These are phyloP conservation scores for Allolobophora icterica DNA, from an alignment of 2,888 invertebrate genomes.

Conservation along the genomic window DNA sequence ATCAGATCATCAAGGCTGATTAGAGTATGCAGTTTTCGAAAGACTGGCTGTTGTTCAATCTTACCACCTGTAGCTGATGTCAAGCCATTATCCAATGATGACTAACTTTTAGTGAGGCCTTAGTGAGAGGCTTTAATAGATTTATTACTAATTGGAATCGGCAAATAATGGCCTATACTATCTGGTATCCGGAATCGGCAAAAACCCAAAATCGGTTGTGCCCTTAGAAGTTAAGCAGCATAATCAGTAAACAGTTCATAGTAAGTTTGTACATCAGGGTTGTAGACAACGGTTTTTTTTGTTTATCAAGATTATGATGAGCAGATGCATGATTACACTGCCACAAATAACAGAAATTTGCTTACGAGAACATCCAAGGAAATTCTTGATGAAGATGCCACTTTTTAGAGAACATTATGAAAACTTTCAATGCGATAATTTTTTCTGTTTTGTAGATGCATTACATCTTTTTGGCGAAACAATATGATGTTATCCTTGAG, in stretches of 20 bases:
- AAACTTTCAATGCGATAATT: background rate
- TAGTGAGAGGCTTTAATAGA: too few species aligned
- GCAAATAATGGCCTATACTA: too few species aligned
- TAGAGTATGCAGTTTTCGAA: too few species aligned
- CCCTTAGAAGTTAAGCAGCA: too few species aligned
- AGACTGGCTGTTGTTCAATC: too few species aligned
- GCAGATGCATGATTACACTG: background rate
- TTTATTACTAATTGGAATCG: too few species aligned
- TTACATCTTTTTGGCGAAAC: background rate
- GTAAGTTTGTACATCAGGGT: background rate
- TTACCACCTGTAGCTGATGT: too few species aligned
- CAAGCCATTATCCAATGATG: too few species aligned
- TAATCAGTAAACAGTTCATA: background rate
- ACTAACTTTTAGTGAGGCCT: too few species aligned
- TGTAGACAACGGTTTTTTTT: background rate
- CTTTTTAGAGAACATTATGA: background rate
- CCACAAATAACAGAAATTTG: background rate
- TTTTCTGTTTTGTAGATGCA: background rate
- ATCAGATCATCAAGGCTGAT: too few species aligned
- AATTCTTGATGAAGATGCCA: background rate
- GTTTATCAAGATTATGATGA: background rate
- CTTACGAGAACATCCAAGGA: background rate
- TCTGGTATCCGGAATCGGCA: too few species aligned
- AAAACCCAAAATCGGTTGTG: too few species aligned
- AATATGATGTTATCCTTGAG: background rate